Conservation (phyloP, 1,140 invertebrate species). For the Papilio glaucus region DNA sequence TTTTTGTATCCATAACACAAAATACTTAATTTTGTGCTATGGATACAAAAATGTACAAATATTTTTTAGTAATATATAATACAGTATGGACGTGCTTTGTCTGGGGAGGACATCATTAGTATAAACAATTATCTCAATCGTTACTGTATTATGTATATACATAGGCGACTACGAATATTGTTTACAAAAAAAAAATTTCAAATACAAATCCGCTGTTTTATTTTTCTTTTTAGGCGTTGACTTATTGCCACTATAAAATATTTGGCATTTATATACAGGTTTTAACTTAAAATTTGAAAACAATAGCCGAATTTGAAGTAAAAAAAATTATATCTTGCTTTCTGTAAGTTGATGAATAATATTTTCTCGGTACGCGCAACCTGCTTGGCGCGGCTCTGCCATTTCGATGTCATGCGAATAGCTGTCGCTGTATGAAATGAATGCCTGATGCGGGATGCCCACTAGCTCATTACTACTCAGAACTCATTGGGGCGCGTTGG, state of each 20-base stretch:
- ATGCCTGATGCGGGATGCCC: conserved; percentile 41
- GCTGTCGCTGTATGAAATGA: conserved; percentile 38
- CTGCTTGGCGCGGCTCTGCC: conserved; percentile 25
- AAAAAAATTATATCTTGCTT: background rate
- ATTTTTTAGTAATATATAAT: no score
- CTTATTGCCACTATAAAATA: background rate
- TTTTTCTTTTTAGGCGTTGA: background rate
- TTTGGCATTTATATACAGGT: background rate
- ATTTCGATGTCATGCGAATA: conserved; percentile 36
- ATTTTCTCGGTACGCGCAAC: conserved; percentile 26
- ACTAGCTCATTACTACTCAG: conserved; percentile 48
- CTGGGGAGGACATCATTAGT: no score
- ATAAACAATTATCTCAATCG: no score
- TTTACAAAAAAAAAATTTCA: no score
- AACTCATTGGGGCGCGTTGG: conserved; percentile 43
- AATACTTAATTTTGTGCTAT: no score
- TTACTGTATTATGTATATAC: no score
- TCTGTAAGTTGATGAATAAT: background rate
- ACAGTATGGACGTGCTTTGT: no score
- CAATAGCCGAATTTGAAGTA: no score
- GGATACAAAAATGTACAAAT: no score
- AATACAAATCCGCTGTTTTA: no score
- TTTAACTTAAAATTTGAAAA: no score
- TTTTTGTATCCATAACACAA: background rate
- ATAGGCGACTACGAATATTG: no score